These are phyloP conservation scores for Syngnathus acus DNA, from an alignment of 2,797 vertebrate genomes.

Conservation along the genomic window DNA sequence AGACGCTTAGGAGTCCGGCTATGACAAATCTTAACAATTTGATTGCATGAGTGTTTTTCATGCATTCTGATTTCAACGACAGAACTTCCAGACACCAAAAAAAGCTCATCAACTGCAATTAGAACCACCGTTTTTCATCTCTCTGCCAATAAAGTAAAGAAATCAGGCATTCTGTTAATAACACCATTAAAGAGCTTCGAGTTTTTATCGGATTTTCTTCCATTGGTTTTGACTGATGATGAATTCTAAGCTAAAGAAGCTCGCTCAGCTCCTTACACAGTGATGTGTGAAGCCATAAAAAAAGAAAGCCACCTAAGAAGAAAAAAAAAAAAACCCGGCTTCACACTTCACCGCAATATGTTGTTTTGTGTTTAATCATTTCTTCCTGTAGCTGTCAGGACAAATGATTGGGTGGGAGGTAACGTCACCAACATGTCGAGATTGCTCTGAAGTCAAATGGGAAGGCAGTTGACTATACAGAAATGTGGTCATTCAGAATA, in stretches of 20 bases:
- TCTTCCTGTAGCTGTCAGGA: not conserved
- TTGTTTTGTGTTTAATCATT: not conserved
- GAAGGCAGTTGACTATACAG: not conserved
- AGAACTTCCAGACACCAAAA: no score
- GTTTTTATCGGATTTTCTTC: not conserved
- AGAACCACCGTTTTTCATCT: not conserved
- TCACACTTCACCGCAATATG: not conserved
- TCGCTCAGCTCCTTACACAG: not conserved
- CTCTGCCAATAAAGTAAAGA: not conserved
- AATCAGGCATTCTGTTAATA: not conserved
- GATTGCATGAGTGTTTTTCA: not conserved
- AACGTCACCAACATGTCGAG: not conserved
- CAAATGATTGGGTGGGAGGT: constrained; percentile 2
- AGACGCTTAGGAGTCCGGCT: not conserved
- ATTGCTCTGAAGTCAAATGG: not conserved
- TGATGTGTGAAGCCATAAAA: not conserved
- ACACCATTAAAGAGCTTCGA: not conserved
- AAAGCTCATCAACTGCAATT: not conserved
- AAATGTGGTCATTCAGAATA: not conserved
- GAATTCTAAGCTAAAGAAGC: not conserved
- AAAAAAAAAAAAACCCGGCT: not conserved
- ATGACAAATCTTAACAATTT: not conserved
- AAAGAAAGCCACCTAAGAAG: not conserved
- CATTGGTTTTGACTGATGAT: not conserved
- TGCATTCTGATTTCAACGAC: no score